Evolutionary conservation across 2,113 vertebrate species (phyloP).

Genomic region (Calyptomena viridis): DNA sequence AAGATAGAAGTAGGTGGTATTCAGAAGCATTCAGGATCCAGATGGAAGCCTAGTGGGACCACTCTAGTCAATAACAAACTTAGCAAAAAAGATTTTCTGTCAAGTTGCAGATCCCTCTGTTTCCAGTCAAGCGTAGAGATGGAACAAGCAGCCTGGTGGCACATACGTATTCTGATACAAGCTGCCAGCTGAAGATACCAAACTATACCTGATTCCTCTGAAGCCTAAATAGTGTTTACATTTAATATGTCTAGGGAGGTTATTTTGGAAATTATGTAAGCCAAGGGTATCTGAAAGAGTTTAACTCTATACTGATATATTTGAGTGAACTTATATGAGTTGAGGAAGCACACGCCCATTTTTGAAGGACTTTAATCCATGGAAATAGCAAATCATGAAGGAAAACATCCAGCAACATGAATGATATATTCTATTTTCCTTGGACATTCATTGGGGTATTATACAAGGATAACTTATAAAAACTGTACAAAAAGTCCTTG

Average conservation of each 20-base stretch:
- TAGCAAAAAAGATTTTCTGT: conserved; percentile 19
- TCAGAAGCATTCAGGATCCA: conserved; percentile 29
- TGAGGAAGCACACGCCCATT: neutral
- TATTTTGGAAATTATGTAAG: neutral
- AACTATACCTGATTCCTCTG: conserved; percentile 12
- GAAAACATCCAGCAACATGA: neutral
- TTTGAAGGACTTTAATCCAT: neutral
- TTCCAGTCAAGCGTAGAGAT: conserved; percentile 5
- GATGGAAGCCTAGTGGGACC: conserved; percentile 12
- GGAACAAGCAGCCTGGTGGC: neutral
- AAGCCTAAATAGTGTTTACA: neutral
- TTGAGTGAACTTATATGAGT: neutral
- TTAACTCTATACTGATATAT: neutral
- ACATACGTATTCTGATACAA: neutral
- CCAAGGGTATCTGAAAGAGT: neutral
- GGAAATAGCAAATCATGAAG: neutral
- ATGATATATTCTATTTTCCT: neutral
- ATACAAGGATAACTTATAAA: neutral
- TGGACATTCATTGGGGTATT: neutral
- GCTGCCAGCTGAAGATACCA: neutral
- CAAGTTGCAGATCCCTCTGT: conserved; percentile 9
- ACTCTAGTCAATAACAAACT: conserved; percentile 31
- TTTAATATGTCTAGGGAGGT: conserved; percentile 18
- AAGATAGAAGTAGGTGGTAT: conserved; percentile 6
- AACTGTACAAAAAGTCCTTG: neutral